These are phyloP conservation scores for Solenopsis invicta DNA, from an alignment of 1,140 invertebrate species.

Conservation along the genomic window DNA sequence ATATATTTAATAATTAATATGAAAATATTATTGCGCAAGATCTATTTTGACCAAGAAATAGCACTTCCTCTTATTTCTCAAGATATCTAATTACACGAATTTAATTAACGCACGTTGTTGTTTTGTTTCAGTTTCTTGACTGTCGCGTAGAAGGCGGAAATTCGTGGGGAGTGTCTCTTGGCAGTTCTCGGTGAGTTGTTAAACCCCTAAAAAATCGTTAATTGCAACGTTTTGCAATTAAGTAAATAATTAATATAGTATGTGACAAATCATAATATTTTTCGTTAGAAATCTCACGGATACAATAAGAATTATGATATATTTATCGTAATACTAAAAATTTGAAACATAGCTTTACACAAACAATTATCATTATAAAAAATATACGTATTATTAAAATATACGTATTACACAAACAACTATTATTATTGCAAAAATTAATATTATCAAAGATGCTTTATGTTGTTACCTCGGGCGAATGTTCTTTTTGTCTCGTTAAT, in stretches of 20 bases:
- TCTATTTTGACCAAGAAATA: too few species aligned
- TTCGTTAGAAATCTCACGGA: background rate
- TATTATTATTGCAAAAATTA: background rate
- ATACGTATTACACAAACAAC: background rate
- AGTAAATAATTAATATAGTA: background rate
- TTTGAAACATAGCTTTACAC: background rate
- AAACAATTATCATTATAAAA: background rate
- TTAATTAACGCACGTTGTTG: constrained; percentile 12
- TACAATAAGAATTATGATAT: background rate
- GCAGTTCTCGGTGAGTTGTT: background rate
- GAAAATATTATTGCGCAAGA: too few species aligned
- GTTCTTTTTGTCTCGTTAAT: background rate
- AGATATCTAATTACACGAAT: constrained; percentile 3
- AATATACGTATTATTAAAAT: background rate
- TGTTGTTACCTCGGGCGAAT: constrained; percentile 3
- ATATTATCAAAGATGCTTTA: background rate
- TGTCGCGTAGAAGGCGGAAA: background rate
- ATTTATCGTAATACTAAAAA: background rate
- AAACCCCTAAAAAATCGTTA: constrained; percentile 5
- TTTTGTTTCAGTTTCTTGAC: background rate
- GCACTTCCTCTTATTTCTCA: background rate
- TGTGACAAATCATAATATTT: background rate
- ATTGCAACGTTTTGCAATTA: background rate
- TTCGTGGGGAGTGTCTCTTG: background rate
- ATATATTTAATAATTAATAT: too few species aligned